Conservation (phyloP, 2,797 vertebrate species). For the Gambusia yucatana region DNA sequence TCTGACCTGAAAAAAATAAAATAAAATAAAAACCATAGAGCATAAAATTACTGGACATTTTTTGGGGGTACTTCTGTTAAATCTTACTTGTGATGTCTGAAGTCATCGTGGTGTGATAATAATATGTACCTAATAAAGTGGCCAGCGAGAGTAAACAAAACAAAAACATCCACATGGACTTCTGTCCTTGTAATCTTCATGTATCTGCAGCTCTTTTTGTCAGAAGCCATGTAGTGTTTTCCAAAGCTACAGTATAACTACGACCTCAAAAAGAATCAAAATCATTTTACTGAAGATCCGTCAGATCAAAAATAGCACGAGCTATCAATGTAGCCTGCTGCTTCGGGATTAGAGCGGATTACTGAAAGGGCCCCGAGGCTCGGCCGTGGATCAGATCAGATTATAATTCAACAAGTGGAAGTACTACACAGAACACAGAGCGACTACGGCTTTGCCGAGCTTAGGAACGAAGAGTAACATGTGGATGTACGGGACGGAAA, state of each 20-base stretch:
- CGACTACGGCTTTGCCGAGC: slow-evolving; percentile 9
- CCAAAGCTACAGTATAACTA: background rate
- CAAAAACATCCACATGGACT: background rate
- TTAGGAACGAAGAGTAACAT: slow-evolving; percentile 25
- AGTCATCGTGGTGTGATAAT: background rate
- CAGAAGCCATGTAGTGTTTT: background rate
- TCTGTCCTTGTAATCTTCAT: background rate
- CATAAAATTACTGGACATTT: background rate
- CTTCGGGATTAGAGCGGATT: slow-evolving; percentile 78
- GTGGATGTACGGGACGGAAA: slow-evolving; percentile 14
- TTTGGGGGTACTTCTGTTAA: background rate
- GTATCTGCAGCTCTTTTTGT: background rate
- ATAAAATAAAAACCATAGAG: background rate
- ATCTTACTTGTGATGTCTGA: background rate
- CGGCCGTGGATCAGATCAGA: slow-evolving; percentile 60
- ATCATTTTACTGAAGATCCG: slow-evolving; percentile 23
- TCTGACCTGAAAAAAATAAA: slow-evolving; percentile 83
- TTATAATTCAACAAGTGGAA: slow-evolving; percentile 66
- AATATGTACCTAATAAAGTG: background rate
- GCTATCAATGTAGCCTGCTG: slow-evolving; percentile 56
- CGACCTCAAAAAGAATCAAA: slow-evolving; percentile 11
- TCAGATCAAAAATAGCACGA: slow-evolving; percentile 59
- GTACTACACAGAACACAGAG: slow-evolving; percentile 29
- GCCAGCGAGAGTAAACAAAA: background rate
- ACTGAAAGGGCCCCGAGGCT: slow-evolving; percentile 57